Percentiles rank a stretch among this genome's conserved stretches.
Evolutionary conservation across 2,888 invertebrate species (phyloP).

Genomic region (Nasonovia ribisnigri): DNA sequence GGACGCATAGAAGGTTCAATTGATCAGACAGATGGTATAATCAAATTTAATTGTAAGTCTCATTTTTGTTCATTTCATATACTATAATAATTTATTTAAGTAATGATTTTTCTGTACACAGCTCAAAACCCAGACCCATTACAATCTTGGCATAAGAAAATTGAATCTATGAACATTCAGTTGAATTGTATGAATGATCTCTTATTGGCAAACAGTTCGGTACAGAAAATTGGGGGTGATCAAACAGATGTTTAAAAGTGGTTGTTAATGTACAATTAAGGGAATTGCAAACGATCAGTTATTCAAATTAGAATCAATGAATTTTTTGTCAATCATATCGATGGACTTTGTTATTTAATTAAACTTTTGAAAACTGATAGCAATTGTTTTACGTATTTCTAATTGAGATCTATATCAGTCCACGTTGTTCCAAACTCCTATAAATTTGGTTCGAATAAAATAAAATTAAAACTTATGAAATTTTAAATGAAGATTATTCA

Average conservation of each 20-base stretch:
- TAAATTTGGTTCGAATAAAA: too few species aligned
- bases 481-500: too few species aligned
- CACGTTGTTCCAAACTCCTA: too few species aligned
- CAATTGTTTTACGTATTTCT: too few species aligned
- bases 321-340: too few species aligned
- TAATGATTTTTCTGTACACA: not conserved
- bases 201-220: not conserved
- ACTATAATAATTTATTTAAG: not conserved
- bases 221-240: not conserved
- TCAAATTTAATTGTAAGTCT: not conserved
- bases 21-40: not conserved
- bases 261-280: too few species aligned
- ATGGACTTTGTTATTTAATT: too few species aligned
- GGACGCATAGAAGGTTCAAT: not conserved
- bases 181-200: not conserved
- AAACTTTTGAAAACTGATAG: too few species aligned
- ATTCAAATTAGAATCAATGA: too few species aligned
- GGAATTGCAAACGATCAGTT: too few species aligned
- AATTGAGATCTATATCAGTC: too few species aligned
- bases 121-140: not conserved
- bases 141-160: not conserved
- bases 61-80: not conserved
- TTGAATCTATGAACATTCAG: not conserved
- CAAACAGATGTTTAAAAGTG: not conserved
- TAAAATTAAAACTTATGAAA: too few species aligned